phyloP scores from a whole-genome alignment of 2,888 invertebrate species.

The Pedicia rivosa region DNA sequence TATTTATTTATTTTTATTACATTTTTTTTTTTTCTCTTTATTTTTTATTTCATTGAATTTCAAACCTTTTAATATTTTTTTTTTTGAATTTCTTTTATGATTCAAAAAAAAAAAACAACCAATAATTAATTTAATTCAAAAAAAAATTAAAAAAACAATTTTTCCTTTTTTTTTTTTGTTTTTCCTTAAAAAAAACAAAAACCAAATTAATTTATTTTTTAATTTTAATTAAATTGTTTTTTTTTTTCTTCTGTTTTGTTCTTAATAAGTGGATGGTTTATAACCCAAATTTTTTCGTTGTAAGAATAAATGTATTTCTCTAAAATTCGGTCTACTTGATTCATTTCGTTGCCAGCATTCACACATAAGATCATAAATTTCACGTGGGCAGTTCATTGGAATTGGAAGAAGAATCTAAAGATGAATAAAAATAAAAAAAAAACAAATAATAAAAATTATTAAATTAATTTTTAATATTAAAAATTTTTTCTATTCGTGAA shows the following conservation, averaged over 20 bases:
- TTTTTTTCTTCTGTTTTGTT: neutral
- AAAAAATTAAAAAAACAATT: too few species aligned
- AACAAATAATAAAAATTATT: neutral
- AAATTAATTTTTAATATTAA: neutral
- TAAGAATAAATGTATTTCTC: constrained; percentile 72
- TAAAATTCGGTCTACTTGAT: constrained; percentile 58
- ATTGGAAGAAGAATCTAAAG: constrained; percentile 41
- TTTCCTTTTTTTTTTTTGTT: too few species aligned
- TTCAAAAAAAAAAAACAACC: too few species aligned
- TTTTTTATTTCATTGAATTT: too few species aligned
- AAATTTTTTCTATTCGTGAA: too few species aligned
- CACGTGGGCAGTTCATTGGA: constrained; percentile 65
- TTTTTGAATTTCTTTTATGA: too few species aligned
- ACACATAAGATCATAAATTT: constrained; percentile 72
- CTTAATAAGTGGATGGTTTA: constrained; percentile 20
- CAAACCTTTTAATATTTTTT: too few species aligned
- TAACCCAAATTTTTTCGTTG: constrained; percentile 55
- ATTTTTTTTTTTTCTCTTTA: too few species aligned
- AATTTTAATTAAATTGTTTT: neutral
- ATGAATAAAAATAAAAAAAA: constrained; percentile 6
- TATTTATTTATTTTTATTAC: too few species aligned
- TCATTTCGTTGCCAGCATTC: constrained; percentile 78
- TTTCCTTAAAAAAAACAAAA: too few species aligned
- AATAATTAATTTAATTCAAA: too few species aligned
- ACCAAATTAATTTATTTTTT: too few species aligned